Evolutionary conservation across 2,113 vertebrate genomes (phyloP).

Genomic region (Austrofundulus limnaeus): DNA sequence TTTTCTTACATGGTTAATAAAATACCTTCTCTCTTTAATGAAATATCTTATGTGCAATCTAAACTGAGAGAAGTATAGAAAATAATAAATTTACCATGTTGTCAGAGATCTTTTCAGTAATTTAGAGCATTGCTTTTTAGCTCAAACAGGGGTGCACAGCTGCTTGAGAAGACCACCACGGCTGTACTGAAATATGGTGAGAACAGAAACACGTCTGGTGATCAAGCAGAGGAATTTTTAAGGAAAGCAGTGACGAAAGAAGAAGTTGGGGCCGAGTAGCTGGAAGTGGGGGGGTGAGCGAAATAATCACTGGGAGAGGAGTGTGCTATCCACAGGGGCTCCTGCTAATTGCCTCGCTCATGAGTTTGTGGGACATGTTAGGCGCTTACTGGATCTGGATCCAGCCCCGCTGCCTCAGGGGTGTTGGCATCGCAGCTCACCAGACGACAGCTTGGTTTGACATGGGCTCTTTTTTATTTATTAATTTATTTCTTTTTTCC

Average conservation of each 20-base stretch:
- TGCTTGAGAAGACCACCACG: conserved; percentile 13
- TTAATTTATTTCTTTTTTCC: conserved; percentile 9
- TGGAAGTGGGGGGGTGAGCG: conserved; percentile 13
- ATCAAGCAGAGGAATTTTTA: conserved; percentile 28
- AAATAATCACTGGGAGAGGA: conserved; percentile 66
- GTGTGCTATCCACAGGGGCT: conserved; percentile 72
- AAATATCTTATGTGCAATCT: too few species aligned
- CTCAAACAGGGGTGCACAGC: conserved; percentile 29
- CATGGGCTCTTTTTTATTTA: conserved; percentile 42
- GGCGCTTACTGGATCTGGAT: conserved; percentile 70
- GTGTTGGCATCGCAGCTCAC: conserved; percentile 71
- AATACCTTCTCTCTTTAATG: too few species aligned
- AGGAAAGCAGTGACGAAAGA: conserved; percentile 21
- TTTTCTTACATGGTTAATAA: too few species aligned
- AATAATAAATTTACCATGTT: too few species aligned
- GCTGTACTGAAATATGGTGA: conserved; percentile 31
- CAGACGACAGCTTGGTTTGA: conserved; percentile 76
- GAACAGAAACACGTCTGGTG: conserved; percentile 31
- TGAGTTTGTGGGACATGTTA: conserved; percentile 69
- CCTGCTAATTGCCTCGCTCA: conserved; percentile 78
- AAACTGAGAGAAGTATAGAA: too few species aligned
- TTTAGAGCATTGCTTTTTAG: conserved; percentile 37
- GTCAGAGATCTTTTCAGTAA: too few species aligned
- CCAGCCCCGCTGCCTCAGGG: conserved; percentile 68
- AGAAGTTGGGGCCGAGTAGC: conserved; percentile 5